These are phyloP conservation scores for Phaonia tiefii DNA, from an alignment of 2,888 invertebrate genomes.

Conservation along the genomic window DNA sequence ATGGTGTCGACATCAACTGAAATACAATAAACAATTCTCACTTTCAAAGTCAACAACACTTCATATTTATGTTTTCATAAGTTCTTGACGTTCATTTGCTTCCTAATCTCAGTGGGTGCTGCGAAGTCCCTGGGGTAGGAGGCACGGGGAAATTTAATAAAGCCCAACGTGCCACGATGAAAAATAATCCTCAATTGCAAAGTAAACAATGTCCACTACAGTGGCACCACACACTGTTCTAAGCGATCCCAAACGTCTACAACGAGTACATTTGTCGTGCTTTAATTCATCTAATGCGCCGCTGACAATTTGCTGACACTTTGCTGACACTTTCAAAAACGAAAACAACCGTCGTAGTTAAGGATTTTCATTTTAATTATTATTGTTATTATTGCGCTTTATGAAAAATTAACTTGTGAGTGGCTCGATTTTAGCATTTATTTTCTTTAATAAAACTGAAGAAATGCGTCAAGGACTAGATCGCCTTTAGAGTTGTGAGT, in stretches of 20 bases:
- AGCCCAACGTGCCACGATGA: background rate
- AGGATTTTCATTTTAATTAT: slow-evolving; percentile 34
- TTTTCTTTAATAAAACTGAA: too few relatives aligned
- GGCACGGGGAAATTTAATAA: background rate
- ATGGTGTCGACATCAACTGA: background rate
- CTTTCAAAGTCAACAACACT: background rate
- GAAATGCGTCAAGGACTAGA: too few relatives aligned
- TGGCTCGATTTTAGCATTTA: too few relatives aligned
- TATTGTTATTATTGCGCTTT: slow-evolving; percentile 18
- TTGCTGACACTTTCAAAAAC: slow-evolving; percentile 37
- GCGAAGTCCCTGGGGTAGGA: too few relatives aligned
- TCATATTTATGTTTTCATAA: too few relatives aligned
- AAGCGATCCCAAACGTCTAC: background rate
- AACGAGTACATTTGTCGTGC: background rate
- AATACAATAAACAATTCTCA: background rate
- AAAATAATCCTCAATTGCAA: slow-evolving; percentile 9
- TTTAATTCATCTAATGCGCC: slow-evolving; percentile 10
- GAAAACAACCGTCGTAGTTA: background rate
- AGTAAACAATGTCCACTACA: slow-evolving; percentile 14
- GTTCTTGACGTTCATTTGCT: too few relatives aligned
- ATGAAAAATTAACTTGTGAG: too few relatives aligned
- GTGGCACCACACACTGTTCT: slow-evolving; percentile 12
- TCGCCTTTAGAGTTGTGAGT: too few relatives aligned
- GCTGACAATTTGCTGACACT: slow-evolving; percentile 30
- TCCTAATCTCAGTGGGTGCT: too few relatives aligned